Conservation (phyloP, 2,113 vertebrate species). For the Tragelaphus strepsiceros region DNA sequence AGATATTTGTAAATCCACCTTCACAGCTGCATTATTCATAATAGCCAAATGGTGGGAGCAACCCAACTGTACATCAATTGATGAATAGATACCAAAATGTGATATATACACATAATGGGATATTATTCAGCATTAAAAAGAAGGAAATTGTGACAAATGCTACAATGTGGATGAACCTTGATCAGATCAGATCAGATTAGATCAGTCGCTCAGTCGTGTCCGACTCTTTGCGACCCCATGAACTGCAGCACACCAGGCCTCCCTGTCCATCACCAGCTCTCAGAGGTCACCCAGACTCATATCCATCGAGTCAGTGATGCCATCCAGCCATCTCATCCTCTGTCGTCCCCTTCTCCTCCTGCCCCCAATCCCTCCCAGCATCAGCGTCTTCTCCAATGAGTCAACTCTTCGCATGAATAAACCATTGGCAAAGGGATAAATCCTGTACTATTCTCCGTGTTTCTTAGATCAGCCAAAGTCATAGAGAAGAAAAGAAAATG, state of each 20-base stretch:
- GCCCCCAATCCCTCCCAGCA: too few species aligned
- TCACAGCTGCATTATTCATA: background rate
- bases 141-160: background rate
- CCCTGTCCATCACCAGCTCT: too few species aligned
- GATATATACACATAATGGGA: background rate
- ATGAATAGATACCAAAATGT: background rate
- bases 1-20: background rate
- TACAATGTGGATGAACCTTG: background rate
- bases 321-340: too few species aligned
- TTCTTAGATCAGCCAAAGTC: background rate
- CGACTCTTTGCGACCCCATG: too few species aligned
- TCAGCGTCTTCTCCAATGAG: too few species aligned
- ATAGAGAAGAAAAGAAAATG: background rate
- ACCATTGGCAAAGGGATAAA: background rate
- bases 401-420: too few species aligned
- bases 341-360: too few species aligned
- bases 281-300: too few species aligned
- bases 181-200: too few species aligned
- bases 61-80: accelerated
- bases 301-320: too few species aligned
- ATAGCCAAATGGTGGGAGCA: background rate
- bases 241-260: too few species aligned
- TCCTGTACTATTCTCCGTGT: background rate
- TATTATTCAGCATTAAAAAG: background rate
- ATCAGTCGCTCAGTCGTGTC: too few species aligned